Conservation (phyloP, 2,113 vertebrate species). For the Petrocephalus zakoni region DNA sequence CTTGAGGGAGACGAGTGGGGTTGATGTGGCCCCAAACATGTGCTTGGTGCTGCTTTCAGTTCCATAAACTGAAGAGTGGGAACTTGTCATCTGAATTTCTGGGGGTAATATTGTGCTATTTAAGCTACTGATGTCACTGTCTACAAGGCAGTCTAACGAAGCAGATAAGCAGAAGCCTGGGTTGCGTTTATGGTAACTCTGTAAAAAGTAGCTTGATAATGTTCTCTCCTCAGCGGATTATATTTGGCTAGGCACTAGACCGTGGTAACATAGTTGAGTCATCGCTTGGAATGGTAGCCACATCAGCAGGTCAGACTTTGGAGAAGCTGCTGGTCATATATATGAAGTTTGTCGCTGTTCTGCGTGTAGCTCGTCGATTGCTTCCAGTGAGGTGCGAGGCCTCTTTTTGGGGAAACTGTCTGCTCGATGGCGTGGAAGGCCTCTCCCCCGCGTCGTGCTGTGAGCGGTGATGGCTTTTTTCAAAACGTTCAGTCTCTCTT, state of each 20-base stretch:
- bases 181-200: background rate
- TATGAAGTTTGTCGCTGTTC: too few relatives aligned
- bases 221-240: conserved; percentile 22
- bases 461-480: background rate
- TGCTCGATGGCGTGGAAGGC: background rate
- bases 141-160: background rate
- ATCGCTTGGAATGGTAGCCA: conserved; percentile 41
- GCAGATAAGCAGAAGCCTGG: background rate
- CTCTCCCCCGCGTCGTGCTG: background rate
- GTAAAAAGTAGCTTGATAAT: conserved; percentile 7
- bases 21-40: background rate
- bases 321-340: background rate
- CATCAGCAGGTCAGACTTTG: conserved; percentile 27
- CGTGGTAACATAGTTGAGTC: conserved; percentile 44
- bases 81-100: background rate
- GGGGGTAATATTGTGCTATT: background rate
- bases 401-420: too few relatives aligned
- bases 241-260: conserved; percentile 25
- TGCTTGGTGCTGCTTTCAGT: too few relatives aligned
- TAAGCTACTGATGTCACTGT: background rate
- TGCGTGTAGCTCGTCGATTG: background rate
- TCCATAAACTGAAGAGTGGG: background rate
- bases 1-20: background rate
- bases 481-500: background rate
- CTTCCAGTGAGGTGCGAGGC: background rate